Base-by-base conservation (phyloP, 2,113 vertebrate species). In the Melozone crissalis region DNA sequence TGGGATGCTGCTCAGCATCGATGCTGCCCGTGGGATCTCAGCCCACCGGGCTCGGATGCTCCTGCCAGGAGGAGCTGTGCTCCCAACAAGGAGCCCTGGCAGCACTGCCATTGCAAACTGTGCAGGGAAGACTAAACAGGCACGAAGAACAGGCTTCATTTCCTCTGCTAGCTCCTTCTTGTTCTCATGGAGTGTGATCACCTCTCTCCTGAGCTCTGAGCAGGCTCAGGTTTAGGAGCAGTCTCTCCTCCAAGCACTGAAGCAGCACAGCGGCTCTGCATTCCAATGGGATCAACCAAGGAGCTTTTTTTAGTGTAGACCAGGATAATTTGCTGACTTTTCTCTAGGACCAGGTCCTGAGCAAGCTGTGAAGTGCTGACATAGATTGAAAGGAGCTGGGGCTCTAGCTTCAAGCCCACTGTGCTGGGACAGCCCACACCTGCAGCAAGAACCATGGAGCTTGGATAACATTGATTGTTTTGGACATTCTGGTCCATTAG, bases 361-460 rank as follows among this genome's bases (percentile, higher is more conserved):
- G 71, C 72, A 63, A 35, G 87, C 16, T 92, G 78, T 55, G 76
- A 93, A 86, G 44, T 78, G 79, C 90, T 96, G 92, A 92, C 93
- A 78, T 3, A 69, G 82, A 83, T 18, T 85, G 80, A 78, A 90
- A 55, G 24, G 63, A 95, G 93, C 63, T 2, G 6, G 69, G 81
- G 75, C 90, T 80, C 91, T 94, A 94, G 78, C 87, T 90, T 41
- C 79, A 23, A 85, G 84, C 82, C 94, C 27, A 8, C 47, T 2
- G 15, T 26, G 87, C 67, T 18, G 68, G 82, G 87, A 73, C 62
- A 85, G 78, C 47, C 18, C 63, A 59, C 90, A 91, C 75, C 92
- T 96, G 90, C 93, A 71, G 63, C 67, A 66, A 74, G 51, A 84
- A 44, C 62, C 9, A 14, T 3, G 30, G 74, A 66, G 43, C 67